Base-by-base conservation (phyloP, 2,888 invertebrate genomes). In the Rotaria macrura region DNA sequence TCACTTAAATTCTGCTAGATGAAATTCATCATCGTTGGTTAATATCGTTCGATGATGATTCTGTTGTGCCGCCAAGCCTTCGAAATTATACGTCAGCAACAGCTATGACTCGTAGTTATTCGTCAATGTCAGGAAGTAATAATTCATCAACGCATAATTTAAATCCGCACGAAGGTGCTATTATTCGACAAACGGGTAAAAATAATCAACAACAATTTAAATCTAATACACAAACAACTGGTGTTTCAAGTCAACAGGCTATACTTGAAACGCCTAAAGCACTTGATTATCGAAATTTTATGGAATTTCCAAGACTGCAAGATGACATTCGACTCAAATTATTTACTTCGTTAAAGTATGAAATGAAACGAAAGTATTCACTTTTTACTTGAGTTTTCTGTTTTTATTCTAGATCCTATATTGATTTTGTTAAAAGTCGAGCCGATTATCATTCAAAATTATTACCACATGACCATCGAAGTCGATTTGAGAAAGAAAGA, bases 401-500 rank as follows among this genome's bases (percentile, higher is more conserved):
- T n/a, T n/a, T n/a, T n/a, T n/a, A n/a, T n/a, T n/a, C n/a, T 25
- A 86, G 84, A 79, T 47, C 72, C 29, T 86, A 86, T n/a, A 84
- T 86, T 84, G 79, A 55, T 34, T 86, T 74, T 47, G 84, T 86
- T 79, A 57, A 55, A 38, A 43, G 84, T 74, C 72, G 86, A 86
- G 86, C 86, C 29, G 86, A 86, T 84, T 74, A 83, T 83, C 86
- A 86, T 74, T 38, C 74, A 34, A 55, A 84, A 57, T 88, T 90
- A 88, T 87, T 87, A 84, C 88, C 89, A 29, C 86, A 88, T 34
- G 91, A 91, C 86, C 89, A 90, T 1, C 87, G 90, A 10, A 88
- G 88, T 47, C 89, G 89, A 83, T 89, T 89, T 83, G 91, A 91
- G 88, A 89, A 88, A 83, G 47, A 74, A 47, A 74, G 54, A 20